Evolutionary conservation across 2,113 vertebrate genomes (phyloP).

Genomic region (Myanophis thanlyinensis): DNA sequence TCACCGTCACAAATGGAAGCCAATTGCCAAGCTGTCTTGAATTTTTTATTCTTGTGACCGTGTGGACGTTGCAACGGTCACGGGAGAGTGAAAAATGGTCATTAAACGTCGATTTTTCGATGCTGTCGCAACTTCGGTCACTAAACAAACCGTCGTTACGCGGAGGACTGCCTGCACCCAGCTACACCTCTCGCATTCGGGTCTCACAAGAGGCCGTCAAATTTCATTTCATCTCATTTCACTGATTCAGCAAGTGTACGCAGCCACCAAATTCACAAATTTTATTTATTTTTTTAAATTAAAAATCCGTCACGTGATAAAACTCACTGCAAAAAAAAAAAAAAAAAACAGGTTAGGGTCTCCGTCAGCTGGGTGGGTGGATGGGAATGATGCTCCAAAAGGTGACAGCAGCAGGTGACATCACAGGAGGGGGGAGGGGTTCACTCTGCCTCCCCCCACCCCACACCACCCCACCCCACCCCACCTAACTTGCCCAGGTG

Average conservation of each 20-base stretch:
- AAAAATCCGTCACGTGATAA: no score
- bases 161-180: neutral
- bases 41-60: neutral
- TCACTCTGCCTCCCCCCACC: neutral
- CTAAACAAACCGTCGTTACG: neutral
- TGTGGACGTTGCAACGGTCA: no score
- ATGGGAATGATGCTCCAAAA: neutral
- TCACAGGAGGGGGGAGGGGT: neutral
- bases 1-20: neutral
- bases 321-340: neutral
- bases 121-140: neutral
- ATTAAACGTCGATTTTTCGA: neutral
- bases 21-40: neutral
- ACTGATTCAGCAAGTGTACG: neutral
- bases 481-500: neutral
- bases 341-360: no score
- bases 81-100: rapidly evolving
- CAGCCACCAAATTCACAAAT: no score
- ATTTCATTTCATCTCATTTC: neutral
- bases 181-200: rapidly evolving
- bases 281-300: no score
- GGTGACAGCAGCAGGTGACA: neutral
- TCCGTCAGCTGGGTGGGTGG: neutral
- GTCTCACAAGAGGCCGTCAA: neutral
- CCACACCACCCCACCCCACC: rapidly evolving